Evolutionary conservation across 1,140 invertebrate species (phyloP).

Genomic region (Brachionus angularis): DNA sequence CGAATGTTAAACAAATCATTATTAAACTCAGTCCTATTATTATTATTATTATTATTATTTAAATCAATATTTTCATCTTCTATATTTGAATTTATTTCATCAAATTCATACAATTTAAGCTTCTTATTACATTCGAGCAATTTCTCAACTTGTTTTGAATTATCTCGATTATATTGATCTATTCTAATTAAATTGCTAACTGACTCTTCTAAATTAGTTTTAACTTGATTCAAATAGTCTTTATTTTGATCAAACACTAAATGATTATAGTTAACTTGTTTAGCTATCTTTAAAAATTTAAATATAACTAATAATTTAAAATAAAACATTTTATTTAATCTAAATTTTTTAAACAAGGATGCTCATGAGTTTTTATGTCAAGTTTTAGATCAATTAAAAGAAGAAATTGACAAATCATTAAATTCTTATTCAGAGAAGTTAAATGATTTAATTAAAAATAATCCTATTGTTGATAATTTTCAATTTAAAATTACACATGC

Average conservation of each 20-base stretch:
- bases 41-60: too few relatives aligned
- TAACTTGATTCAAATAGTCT: too few relatives aligned
- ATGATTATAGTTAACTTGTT: too few relatives aligned
- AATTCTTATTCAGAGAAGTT: slow-evolving; percentile 45
- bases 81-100: neutral
- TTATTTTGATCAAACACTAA: too few relatives aligned
- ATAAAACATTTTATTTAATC: neutral
- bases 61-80: too few relatives aligned
- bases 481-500: slow-evolving; percentile 53
- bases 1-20: neutral
- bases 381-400: slow-evolving; percentile 55
- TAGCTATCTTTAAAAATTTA: too few relatives aligned
- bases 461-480: slow-evolving; percentile 54
- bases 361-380: slow-evolving; percentile 57
- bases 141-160: neutral
- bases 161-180: neutral
- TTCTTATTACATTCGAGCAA: too few relatives aligned
- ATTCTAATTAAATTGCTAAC: neutral
- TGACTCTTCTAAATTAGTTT: too few relatives aligned
- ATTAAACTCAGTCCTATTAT: too few relatives aligned
- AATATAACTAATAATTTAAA: too few relatives aligned
- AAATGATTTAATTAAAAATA: slow-evolving; percentile 46
- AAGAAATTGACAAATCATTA: slow-evolving; percentile 50
- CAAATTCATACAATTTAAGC: too few relatives aligned
- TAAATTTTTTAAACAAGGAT: slow-evolving; percentile 49